A percentile compares a stretch with the other conserved stretches of the same genome.
Conservation (phyloP, 1,140 invertebrate genomes). For the Lasioglossum baleicum region DNA sequence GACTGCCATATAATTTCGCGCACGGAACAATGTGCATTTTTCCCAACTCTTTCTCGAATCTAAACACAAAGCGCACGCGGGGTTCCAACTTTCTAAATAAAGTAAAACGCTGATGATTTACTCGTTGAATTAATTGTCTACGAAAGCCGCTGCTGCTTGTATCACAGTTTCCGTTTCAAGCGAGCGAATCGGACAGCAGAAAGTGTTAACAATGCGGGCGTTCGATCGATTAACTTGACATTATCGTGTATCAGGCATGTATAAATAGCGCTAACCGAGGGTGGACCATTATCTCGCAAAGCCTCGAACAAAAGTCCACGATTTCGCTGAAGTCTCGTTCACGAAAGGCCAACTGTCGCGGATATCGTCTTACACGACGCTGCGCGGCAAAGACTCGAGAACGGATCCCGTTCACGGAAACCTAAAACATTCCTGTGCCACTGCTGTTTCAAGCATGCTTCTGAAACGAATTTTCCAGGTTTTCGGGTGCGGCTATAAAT, state of each 20-base stretch:
- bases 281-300: conserved; percentile 39
- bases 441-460: not conserved
- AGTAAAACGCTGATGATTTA: too few species aligned
- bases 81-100: too few species aligned
- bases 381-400: too few species aligned
- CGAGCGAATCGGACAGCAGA: conserved; percentile 5
- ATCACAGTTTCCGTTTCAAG: not conserved
- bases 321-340: conserved; percentile 16
- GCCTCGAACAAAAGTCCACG: conserved; percentile 46
- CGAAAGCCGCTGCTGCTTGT: not conserved
- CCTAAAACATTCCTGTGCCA: not conserved
- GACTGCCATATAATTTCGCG: too few species aligned
- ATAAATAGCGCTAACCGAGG: conserved; percentile 44
- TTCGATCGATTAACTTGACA: conserved; percentile 51
- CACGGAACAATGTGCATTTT: too few species aligned
- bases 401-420: not conserved
- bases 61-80: not conserved
- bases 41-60: not conserved
- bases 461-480: not conserved
- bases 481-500: not conserved
- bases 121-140: too few species aligned
- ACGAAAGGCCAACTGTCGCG: not conserved
- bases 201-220: conserved; percentile 16
- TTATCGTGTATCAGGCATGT: conserved; percentile 35
- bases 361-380: not conserved